Evolutionary conservation across 2,888 invertebrate species (phyloP), one percentile per base, ranked within the genome.

Genomic region (Adela reaumurella): DNA sequence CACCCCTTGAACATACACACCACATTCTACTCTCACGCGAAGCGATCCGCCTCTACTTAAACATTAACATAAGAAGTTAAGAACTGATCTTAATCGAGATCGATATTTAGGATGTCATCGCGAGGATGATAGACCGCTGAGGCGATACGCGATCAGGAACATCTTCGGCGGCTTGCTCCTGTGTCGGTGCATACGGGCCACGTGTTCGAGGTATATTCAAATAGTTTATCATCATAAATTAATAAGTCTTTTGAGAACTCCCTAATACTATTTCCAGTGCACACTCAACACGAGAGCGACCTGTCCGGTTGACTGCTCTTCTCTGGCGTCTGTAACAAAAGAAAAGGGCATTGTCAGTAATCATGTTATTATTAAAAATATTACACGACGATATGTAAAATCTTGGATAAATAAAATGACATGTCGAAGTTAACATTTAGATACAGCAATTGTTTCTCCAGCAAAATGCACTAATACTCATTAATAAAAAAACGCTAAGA

Each of bases 251-350:
- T 61, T 35, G 8, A 35, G 35, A 35, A 35, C 71, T 74, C 68
- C 63, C 53, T 64, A 64, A 67, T 59, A 49, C 62, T 71, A 69
- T 56, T n/a, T 48, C 35, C 11, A 35, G 35, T 35, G 11, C 51
- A 60, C 64, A 63, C 61, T 68, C 74, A 77, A 61, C 76, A 76
- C 56, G 73, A 70, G 56, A 58, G 66, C 61, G 82, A 74, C 71
- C 84, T 81, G 65, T 85, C 85, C 50, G 81, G 79, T 54, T 83
- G 81, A 59, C 83, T 81, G 61, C 84, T 76, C 65, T 85, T 84
- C 64, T 85, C 85, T 58, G 83, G 79, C 56, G 80, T 81, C 85
- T 86, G 84, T 62, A 85, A 85, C 76, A 81, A 83, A 59, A 55
- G 56, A 59, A 63, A 65, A 60, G n/a, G n/a, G n/a, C n/a, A n/a